Conservation (phyloP, 2,113 vertebrate genomes). For the Procavia capensis region DNA sequence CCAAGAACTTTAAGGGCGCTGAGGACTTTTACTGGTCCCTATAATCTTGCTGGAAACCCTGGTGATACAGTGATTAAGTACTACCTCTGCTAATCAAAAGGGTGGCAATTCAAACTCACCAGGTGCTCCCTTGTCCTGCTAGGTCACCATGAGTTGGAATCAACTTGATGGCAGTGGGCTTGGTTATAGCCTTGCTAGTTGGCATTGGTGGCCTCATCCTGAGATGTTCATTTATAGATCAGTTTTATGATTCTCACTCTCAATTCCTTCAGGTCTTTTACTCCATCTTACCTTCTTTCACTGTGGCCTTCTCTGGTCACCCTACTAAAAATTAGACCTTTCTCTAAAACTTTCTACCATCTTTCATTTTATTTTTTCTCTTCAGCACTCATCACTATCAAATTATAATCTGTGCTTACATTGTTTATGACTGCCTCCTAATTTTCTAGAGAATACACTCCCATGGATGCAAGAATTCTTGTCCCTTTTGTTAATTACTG, state of each 20-base stretch:
- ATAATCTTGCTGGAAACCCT: background rate
- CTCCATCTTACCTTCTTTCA: background rate
- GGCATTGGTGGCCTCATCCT: background rate
- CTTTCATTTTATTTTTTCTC: background rate
- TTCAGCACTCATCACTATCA: background rate
- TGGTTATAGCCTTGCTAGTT: slow-evolving; percentile 27
- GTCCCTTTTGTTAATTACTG: background rate
- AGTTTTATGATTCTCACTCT: background rate
- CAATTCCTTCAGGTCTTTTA: background rate
- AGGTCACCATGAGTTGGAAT: no score
- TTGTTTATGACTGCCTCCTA: background rate
- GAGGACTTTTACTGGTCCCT: slow-evolving; percentile 18
- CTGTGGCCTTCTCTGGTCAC: background rate
- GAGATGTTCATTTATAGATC: background rate
- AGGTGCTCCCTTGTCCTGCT: no score
- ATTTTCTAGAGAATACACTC: background rate
- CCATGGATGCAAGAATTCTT: background rate
- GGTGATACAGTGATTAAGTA: no score
- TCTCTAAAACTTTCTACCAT: background rate
- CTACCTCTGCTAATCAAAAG: no score
- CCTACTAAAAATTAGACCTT: background rate
- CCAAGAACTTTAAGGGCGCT: background rate
- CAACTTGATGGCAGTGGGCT: no score
- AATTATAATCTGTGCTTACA: background rate
- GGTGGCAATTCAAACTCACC: no score